Percentiles rank a stretch among this genome's conserved stretches.
phyloP scores from a whole-genome alignment of 2,113 vertebrate genomes.

The Pseudorhombus dupliciocellatus region DNA sequence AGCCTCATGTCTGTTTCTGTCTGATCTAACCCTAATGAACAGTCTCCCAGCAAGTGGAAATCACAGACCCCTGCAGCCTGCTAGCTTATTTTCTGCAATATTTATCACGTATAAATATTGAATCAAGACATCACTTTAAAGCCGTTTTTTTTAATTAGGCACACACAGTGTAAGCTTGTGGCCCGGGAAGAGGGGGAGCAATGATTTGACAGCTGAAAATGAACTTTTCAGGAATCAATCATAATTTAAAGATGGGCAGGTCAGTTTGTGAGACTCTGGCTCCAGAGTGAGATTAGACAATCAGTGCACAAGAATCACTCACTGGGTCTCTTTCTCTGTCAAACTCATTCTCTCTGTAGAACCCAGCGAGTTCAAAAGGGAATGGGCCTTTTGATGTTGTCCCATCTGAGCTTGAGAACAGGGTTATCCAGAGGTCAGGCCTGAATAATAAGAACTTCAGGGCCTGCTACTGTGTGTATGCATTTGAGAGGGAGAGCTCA shows the following conservation, averaged over 20 bases:
- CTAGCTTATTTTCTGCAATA: conserved; percentile 66
- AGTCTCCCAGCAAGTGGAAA: conserved; percentile 61
- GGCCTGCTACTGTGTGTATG: conserved; percentile 34
- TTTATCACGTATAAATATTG: conserved; percentile 73
- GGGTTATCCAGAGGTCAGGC: conserved; percentile 77
- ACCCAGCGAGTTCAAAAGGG: conserved; percentile 76
- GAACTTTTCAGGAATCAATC: conserved; percentile 47
- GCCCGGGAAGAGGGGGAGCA: conserved; percentile 9
- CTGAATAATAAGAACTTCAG: conserved; percentile 76
- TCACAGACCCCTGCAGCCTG: conserved; percentile 48
- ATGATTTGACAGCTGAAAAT: conserved; percentile 56
- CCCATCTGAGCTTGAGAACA: conserved; percentile 73
- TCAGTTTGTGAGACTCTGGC: conserved; percentile 38
- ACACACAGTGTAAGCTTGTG: conserved; percentile 19
- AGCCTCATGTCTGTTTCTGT: conserved; percentile 73
- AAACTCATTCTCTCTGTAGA: conserved; percentile 56
- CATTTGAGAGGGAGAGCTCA: conserved; percentile 34
- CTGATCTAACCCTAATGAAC: conserved; percentile 74
- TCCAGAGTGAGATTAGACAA: conserved; percentile 7
- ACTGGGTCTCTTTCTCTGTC: conserved; percentile 27
- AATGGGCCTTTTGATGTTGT: conserved; percentile 75
- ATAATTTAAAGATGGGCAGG: neutral
- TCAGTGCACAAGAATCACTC: conserved; percentile 31
- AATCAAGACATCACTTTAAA: conserved; percentile 69
- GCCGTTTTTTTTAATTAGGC: conserved; percentile 50